Evolutionary conservation across 2,113 vertebrate species (phyloP).

Genomic region (Prietella phreatophila): DNA sequence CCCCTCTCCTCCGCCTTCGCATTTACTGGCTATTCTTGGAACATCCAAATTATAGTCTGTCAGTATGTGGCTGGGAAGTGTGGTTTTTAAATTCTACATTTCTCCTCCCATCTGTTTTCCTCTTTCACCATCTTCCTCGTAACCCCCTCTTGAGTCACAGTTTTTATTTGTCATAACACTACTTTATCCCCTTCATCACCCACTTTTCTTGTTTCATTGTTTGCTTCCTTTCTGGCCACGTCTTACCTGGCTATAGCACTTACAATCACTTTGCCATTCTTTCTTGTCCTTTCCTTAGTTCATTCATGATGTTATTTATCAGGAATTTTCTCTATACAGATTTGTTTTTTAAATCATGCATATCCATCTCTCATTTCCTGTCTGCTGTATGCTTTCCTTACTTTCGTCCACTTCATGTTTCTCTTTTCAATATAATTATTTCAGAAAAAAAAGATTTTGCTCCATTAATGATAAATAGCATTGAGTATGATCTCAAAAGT

Average conservation of each 20-base stretch:
- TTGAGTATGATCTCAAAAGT: neutral
- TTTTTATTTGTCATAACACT: slow-evolving; percentile 33
- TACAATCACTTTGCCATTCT: slow-evolving; percentile 17
- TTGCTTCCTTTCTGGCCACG: slow-evolving; percentile 24
- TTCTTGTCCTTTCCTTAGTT: neutral
- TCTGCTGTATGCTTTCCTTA: slow-evolving; percentile 48
- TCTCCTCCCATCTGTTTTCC: slow-evolving; percentile 57
- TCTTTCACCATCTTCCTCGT: slow-evolving; percentile 7
- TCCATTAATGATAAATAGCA: neutral
- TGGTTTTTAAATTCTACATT: slow-evolving; percentile 75
- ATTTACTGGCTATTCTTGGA: slow-evolving; percentile 78
- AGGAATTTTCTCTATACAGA: slow-evolving; percentile 1
- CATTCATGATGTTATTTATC: slow-evolving; percentile 8
- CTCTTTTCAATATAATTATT: neutral
- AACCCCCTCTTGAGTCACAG: slow-evolving; percentile 13
- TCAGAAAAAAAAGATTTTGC: neutral
- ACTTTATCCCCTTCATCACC: slow-evolving; percentile 31
- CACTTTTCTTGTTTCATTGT: slow-evolving; percentile 38
- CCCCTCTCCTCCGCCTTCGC: slow-evolving; percentile 69
- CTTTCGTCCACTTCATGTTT: neutral
- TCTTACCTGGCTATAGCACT: neutral
- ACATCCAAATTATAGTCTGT: slow-evolving; percentile 79
- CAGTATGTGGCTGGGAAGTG: slow-evolving; percentile 73
- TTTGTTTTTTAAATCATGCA: slow-evolving; percentile 39
- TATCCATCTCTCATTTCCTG: slow-evolving; percentile 60